A percentile compares a stretch with the other conserved stretches of the same genome.
Evolutionary conservation across 2,113 vertebrate genomes (phyloP).

Genomic region (Steatornis caripensis): DNA sequence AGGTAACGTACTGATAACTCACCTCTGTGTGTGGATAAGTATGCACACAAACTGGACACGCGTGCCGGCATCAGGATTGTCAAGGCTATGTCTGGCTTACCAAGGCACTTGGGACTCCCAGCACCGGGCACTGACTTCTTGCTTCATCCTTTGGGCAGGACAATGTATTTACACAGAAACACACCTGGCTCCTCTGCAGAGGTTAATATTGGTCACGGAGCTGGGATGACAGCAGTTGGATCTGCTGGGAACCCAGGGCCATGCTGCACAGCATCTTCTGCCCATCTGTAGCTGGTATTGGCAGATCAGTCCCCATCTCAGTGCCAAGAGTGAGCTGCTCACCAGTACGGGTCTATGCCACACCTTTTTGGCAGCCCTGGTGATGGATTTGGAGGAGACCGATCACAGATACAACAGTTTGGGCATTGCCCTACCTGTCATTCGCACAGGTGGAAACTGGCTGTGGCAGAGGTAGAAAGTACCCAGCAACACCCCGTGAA

Average conservation of each 20-base stretch:
- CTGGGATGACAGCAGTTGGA: not conserved
- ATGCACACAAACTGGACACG: not conserved
- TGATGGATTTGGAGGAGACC: not conserved
- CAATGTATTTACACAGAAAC: not conserved
- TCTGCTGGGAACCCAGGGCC: not conserved
- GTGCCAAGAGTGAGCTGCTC: not conserved
- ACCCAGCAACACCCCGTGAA: not conserved
- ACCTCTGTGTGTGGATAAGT: too few species aligned
- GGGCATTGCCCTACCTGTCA: not conserved
- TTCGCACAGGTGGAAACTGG: not conserved
- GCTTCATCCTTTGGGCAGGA: not conserved
- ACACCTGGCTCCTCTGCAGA: not conserved
- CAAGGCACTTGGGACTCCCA: not conserved
- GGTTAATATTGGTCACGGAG: not conserved
- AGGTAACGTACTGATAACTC: not conserved
- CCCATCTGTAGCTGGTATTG: not conserved
- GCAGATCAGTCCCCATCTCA: not conserved
- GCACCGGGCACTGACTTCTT: not conserved
- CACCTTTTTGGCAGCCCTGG: not conserved
- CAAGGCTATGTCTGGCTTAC: not conserved
- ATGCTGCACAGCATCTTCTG: not conserved
- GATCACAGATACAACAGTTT: not conserved
- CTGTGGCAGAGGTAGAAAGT: not conserved
- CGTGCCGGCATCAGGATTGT: not conserved
- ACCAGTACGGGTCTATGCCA: not conserved